phyloP scores from a whole-genome alignment of 2,888 invertebrate species.

The Agrochola macilenta region DNA sequence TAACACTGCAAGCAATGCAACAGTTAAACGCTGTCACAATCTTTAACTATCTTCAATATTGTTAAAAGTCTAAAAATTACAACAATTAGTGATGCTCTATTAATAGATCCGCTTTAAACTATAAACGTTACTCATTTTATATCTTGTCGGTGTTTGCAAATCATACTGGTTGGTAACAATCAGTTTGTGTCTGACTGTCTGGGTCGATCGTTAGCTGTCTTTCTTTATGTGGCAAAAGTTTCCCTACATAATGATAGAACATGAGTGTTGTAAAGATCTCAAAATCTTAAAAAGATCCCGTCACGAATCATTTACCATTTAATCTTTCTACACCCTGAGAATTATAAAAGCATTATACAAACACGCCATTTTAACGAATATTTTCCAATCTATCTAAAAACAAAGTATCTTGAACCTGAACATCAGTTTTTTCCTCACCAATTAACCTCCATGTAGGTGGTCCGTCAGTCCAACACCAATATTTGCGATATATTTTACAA shows the following conservation, averaged over 20 bases:
- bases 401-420: slow-evolving; percentile 46
- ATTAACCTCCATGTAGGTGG: slow-evolving; percentile 74
- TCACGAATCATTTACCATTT: slow-evolving; percentile 35
- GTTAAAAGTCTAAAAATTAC: slow-evolving; percentile 48
- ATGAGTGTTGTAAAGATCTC: slow-evolving; percentile 19
- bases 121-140: slow-evolving; percentile 16
- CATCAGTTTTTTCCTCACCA: slow-evolving; percentile 59
- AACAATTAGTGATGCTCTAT: slow-evolving; percentile 41
- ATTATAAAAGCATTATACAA: slow-evolving; percentile 55
- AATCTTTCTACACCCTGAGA: slow-evolving; percentile 41
- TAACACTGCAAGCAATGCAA: not conserved
- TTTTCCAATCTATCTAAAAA: slow-evolving; percentile 49
- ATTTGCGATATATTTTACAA: slow-evolving; percentile 79
- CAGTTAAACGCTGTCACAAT: slow-evolving; percentile 17
- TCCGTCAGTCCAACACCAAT: slow-evolving; percentile 77
- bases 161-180: slow-evolving; percentile 20
- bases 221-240: not conserved
- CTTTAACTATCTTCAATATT: slow-evolving; percentile 14
- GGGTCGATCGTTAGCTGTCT: slow-evolving; percentile 4
- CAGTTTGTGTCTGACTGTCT: slow-evolving; percentile 1
- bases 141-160: slow-evolving; percentile 22
- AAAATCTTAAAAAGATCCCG: slow-evolving; percentile 38
- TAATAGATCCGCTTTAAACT: slow-evolving; percentile 32
- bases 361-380: slow-evolving; percentile 40
- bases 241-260: slow-evolving; percentile 22